Percentiles rank a stretch among this genome's conserved stretches.
Conservation (phyloP, 1,140 invertebrate species). For the Drosophila ironensis region DNA sequence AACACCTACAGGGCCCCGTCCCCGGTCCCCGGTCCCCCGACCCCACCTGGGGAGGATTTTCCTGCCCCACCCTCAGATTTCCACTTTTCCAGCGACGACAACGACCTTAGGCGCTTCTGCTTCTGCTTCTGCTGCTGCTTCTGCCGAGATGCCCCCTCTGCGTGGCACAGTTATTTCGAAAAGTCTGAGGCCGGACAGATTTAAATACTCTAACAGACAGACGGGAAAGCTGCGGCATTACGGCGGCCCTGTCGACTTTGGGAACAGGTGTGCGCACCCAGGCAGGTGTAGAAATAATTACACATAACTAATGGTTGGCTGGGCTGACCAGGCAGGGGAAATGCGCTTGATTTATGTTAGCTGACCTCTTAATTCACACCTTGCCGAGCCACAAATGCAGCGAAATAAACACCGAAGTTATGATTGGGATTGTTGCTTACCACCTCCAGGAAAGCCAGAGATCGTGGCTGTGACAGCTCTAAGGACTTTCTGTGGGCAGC, state of each 20-base stretch:
- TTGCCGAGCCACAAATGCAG: too few species aligned
- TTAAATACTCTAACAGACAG: slow-evolving; percentile 30
- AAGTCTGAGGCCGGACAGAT: slow-evolving; percentile 41
- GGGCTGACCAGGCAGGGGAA: too few species aligned
- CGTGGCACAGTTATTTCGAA: slow-evolving; percentile 57
- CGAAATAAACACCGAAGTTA: too few species aligned
- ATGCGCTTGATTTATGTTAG: too few species aligned
- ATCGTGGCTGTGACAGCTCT: too few species aligned
- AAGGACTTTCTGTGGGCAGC: too few species aligned
- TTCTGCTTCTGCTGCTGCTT: slow-evolving; percentile 19
- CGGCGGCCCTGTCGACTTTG: not conserved
- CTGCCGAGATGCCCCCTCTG: slow-evolving; percentile 17
- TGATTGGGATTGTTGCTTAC: too few species aligned
- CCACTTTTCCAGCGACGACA: slow-evolving; percentile 28
- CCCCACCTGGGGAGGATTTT: not conserved
- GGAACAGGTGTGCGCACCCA: too few species aligned
- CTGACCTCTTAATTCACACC: too few species aligned
- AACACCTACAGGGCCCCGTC: slow-evolving; percentile 61
- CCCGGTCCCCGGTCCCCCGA: not conserved
- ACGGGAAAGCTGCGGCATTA: not conserved
- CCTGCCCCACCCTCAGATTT: slow-evolving; percentile 7
- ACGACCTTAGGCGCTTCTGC: slow-evolving; percentile 71
- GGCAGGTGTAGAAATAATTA: not conserved
- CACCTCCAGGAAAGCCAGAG: too few species aligned
- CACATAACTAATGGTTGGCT: too few species aligned